These are phyloP conservation scores for Euthynnus affinis DNA, from an alignment of 2,797 vertebrate genomes.

Conservation along the genomic window DNA sequence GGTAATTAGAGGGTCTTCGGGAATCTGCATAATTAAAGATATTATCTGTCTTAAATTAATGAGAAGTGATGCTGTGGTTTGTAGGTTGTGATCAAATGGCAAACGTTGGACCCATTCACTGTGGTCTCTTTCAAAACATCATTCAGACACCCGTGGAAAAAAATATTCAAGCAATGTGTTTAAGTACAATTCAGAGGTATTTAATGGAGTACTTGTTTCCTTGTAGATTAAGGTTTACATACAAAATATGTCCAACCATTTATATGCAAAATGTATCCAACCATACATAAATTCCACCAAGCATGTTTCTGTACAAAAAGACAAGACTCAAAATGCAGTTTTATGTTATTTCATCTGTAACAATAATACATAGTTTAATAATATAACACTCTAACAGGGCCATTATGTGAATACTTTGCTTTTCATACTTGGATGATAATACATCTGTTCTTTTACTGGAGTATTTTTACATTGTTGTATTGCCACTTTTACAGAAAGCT, in stretches of 20 bases:
- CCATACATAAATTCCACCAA: too few relatives aligned
- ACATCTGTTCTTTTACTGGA: too few relatives aligned
- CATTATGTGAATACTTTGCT: too few relatives aligned
- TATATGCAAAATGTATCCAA: neutral
- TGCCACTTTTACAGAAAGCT: too few relatives aligned
- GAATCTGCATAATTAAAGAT: constrained; percentile 76
- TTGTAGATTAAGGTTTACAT: neutral
- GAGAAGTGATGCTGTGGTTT: constrained; percentile 30
- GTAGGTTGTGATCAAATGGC: constrained; percentile 44
- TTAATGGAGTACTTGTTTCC: neutral
- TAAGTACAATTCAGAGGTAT: neutral
- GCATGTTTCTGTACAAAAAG: too few relatives aligned
- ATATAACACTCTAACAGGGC: neutral
- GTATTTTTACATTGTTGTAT: too few relatives aligned
- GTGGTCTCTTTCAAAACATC: constrained; percentile 7
- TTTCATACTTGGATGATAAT: too few relatives aligned
- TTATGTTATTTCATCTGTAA: too few relatives aligned
- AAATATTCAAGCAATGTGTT: neutral
- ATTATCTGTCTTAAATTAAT: constrained; percentile 66
- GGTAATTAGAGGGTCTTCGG: constrained; percentile 70
- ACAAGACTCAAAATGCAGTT: too few relatives aligned
- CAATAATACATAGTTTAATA: too few relatives aligned
- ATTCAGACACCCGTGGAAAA: constrained; percentile 18
- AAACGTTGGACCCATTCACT: constrained; percentile 28
- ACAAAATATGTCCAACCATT: neutral